phyloP scores from a whole-genome alignment of 2,888 invertebrate species.

The Elysia crispata region DNA sequence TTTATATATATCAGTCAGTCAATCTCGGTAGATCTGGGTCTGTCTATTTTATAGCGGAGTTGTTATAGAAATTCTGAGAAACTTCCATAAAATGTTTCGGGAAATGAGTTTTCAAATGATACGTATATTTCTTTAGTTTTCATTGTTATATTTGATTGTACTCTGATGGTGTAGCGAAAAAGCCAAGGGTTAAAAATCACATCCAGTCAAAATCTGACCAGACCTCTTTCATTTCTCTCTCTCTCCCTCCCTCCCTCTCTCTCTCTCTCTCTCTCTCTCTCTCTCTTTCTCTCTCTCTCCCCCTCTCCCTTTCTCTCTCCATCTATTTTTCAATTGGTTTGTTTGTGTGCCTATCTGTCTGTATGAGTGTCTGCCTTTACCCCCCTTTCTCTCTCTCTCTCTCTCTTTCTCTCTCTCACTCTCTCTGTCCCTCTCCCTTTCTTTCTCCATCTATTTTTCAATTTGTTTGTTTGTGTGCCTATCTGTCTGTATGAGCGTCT shows the following conservation, averaged over 20 bases:
- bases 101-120: too few relatives aligned
- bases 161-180: too few relatives aligned
- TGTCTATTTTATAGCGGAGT: too few relatives aligned
- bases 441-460: not conserved
- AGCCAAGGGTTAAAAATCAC: too few relatives aligned
- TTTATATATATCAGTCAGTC: not conserved
- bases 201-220: too few relatives aligned
- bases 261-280: not conserved
- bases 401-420: not conserved
- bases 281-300: slow-evolving; percentile 31
- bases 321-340: not conserved
- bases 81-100: too few relatives aligned
- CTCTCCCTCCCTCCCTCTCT: not conserved
- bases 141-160: too few relatives aligned
- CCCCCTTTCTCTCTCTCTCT: slow-evolving; percentile 18
- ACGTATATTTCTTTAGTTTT: too few relatives aligned
- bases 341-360: too few relatives aligned
- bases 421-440: not conserved
- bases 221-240: not conserved
- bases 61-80: too few relatives aligned
- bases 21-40: too few relatives aligned
- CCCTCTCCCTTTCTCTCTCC: slow-evolving; percentile 34
- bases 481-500: slow-evolving; percentile 39
- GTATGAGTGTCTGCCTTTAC: slow-evolving; percentile 9
- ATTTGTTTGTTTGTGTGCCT: not conserved